Conservation (phyloP, 2,797 vertebrate genomes). For the Sebastes itinus region DNA sequence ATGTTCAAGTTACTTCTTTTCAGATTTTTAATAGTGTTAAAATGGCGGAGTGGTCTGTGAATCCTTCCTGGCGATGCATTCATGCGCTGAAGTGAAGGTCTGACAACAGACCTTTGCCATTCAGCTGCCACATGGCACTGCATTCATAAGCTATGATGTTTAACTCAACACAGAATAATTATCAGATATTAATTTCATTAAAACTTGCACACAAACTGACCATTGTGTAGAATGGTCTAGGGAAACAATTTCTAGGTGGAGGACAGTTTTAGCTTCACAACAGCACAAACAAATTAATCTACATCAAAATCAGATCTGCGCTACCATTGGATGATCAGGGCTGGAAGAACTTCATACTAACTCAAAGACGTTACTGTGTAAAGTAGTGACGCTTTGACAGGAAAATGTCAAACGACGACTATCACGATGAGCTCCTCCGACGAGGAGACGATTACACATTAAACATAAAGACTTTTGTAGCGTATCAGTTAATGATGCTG, state of each 20-base stretch:
- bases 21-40: too few relatives aligned
- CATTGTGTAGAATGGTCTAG: background rate
- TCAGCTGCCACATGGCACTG: too few relatives aligned
- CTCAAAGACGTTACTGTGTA: background rate
- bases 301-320: background rate
- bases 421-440: background rate
- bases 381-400: background rate
- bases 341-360: background rate
- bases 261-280: background rate
- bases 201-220: background rate
- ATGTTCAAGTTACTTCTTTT: too few relatives aligned
- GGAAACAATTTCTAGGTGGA: background rate
- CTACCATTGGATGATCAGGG: background rate
- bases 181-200: background rate
- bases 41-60: too few relatives aligned
- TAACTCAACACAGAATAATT: too few relatives aligned
- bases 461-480: too few relatives aligned
- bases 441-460: too few relatives aligned
- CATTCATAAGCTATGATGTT: too few relatives aligned
- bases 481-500: too few relatives aligned
- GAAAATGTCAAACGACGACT: background rate
- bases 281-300: fast-evolving
- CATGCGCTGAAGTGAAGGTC: too few relatives aligned
- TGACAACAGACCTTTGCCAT: too few relatives aligned
- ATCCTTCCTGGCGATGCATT: too few relatives aligned